Base-by-base conservation (phyloP, 2,113 vertebrate genomes). In the Lucifuga dentata region DNA sequence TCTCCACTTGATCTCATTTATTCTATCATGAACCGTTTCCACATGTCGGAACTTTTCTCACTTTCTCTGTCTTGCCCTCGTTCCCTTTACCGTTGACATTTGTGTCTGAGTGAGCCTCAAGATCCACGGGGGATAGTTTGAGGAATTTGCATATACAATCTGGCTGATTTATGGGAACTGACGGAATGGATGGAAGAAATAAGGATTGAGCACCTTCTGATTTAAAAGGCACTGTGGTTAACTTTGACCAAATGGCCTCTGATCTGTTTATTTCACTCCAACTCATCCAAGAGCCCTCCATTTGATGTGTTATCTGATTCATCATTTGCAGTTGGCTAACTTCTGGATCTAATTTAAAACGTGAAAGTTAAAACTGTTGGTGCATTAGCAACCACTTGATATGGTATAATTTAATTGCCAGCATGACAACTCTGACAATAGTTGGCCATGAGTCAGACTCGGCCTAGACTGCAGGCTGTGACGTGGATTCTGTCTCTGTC, bases 351-450 rank as follows among this genome's bases (percentile, higher is more conserved):
- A 52, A 80, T 72, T 56, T 52, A 24, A 52, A 36, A 61, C 40
- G 12, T 72, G 68, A 75, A 74, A 82, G 59, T 24, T 72, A 45
- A 67, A 76, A 45, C 56, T 81, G 51, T 67, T 48, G 16, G 60
- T 66, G 45, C 40, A 78, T 74, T 75, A 70, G 49, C 55, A 68
- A 26, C 32, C 55, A 71, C 61, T 77, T 64, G 46, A 76, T 66
- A 33, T 11, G 16, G 19, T 44, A 17, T 71, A 65, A 74, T 33
- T 74, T 65, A 79, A 61, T 79, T 76, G 64, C 44, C 11, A 21
- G 59, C 40, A 19, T 51, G 24, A 15, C 61, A 71, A 13, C 38
- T 40, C 48, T 9, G 13, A 65, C 32, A 3, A 5, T 16, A 16
- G 23, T 11, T 50, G 1, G 0, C 36, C 23, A n/a, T 0, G 29